A percentile compares a stretch with the other conserved stretches of the same genome.
Conservation (phyloP, 2,797 vertebrate genomes). For the Lutjanus argentimaculatus region DNA sequence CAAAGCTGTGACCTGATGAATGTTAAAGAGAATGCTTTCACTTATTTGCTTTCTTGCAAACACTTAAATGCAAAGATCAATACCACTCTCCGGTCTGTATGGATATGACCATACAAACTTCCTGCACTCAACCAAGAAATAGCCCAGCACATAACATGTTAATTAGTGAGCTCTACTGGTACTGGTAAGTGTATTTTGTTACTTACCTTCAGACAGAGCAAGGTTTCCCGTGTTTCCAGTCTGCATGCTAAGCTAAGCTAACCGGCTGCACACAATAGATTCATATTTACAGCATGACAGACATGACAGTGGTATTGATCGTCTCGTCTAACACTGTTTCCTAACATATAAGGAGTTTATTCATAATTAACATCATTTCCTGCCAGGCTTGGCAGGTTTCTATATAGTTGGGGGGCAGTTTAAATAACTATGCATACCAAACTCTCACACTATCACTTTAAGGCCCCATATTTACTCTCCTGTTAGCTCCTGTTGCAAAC, state of each 20-base stretch:
- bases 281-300: not conserved
- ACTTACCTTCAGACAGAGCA: not conserved
- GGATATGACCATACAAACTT: too few relatives aligned
- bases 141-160: too few relatives aligned
- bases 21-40: not conserved
- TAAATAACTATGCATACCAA: not conserved
- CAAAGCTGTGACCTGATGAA: not conserved
- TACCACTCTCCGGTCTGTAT: not conserved
- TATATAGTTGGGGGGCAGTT: too few relatives aligned
- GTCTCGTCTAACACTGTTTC: too few relatives aligned
- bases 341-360: not conserved
- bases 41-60: not conserved
- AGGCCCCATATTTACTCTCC: not conserved
- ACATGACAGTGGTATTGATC: not conserved
- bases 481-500: not conserved
- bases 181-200: not conserved
- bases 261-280: not conserved
- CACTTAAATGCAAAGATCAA: not conserved
- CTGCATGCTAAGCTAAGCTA: not conserved
- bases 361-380: too few relatives aligned
- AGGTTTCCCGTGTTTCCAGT: not conserved
- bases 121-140: too few relatives aligned
- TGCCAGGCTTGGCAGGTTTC: too few relatives aligned
- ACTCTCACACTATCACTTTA: not conserved
- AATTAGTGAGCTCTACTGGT: too few relatives aligned